A percentile compares a stretch with the other conserved stretches of the same genome.
Conservation (phyloP, 2,888 invertebrate genomes). For the Leptinotarsa haldemani region DNA sequence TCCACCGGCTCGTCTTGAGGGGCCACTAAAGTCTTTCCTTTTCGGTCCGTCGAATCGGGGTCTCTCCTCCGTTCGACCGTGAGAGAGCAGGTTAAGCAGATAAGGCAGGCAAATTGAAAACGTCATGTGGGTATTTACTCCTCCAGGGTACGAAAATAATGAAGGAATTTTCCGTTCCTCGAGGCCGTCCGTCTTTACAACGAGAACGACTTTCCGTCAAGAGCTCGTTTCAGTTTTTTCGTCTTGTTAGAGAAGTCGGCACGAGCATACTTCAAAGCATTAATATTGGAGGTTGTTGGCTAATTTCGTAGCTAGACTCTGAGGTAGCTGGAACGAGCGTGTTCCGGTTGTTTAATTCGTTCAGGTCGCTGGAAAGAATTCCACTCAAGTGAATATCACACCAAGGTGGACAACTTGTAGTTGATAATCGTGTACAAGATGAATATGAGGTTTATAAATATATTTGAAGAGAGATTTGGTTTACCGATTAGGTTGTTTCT, state of each 20-base stretch:
- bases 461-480: no score
- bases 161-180: conserved; percentile 37
- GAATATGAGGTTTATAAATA: no score
- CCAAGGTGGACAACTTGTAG: not conserved
- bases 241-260: conserved; percentile 9
- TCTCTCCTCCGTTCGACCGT: conserved; percentile 13
- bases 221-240: conserved; percentile 19
- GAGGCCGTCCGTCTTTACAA: conserved; percentile 22
- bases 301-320: conserved; percentile 3
- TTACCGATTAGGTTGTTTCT: no score
- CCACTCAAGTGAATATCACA: conserved; percentile 1
- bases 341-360: conserved; percentile 18
- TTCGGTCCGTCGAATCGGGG: conserved; percentile 7
- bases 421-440: not conserved
- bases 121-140: conserved; percentile 44
- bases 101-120: conserved; percentile 46
- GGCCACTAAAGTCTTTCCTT: conserved; percentile 19
- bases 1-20: conserved; percentile 12
- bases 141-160: conserved; percentile 42
- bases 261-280: conserved; percentile 5
- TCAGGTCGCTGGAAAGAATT: not conserved
- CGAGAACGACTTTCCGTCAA: conserved; percentile 15
- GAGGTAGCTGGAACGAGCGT: conserved; percentile 7
- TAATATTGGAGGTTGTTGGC: conserved; percentile 19
- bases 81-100: conserved; percentile 41